Conservation (phyloP, 2,797 vertebrate species). For the Brachyalestes nurse region DNA sequence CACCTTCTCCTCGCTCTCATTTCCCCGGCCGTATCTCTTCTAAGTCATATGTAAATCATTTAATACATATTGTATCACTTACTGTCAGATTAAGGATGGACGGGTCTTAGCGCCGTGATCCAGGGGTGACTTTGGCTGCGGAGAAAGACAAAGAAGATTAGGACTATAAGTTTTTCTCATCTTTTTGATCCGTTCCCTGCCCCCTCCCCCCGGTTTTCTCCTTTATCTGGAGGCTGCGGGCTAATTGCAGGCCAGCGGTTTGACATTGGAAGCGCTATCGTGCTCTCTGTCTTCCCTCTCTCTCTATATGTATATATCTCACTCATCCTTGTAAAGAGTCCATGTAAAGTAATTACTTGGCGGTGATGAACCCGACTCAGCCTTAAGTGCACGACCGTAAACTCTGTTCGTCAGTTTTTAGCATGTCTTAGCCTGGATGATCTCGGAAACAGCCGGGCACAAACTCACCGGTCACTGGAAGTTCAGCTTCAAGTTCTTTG, state of each 20-base stretch:
- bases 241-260: neutral
- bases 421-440: too few relatives aligned
- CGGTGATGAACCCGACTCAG: too few relatives aligned
- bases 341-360: too few relatives aligned
- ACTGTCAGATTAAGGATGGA: slow-evolving; percentile 28
- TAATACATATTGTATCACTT: slow-evolving; percentile 36
- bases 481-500: too few relatives aligned
- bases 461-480: too few relatives aligned
- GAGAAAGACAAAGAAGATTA: slow-evolving; percentile 6
- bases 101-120: neutral
- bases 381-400: too few relatives aligned
- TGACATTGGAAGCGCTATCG: neutral
- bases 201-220: neutral
- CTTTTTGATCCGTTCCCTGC: neutral
- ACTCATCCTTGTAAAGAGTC: too few relatives aligned
- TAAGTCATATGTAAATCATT: slow-evolving; percentile 42
- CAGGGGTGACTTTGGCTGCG: neutral
- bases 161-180: slow-evolving; percentile 17
- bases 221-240: neutral
- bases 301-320: too few relatives aligned
- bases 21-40: slow-evolving; percentile 16
- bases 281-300: neutral
- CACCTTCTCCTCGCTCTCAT: neutral
- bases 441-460: too few relatives aligned
- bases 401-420: too few relatives aligned